These are phyloP conservation scores for Musca domestica DNA, from an alignment of 1,140 invertebrate genomes.

Conservation along the genomic window DNA sequence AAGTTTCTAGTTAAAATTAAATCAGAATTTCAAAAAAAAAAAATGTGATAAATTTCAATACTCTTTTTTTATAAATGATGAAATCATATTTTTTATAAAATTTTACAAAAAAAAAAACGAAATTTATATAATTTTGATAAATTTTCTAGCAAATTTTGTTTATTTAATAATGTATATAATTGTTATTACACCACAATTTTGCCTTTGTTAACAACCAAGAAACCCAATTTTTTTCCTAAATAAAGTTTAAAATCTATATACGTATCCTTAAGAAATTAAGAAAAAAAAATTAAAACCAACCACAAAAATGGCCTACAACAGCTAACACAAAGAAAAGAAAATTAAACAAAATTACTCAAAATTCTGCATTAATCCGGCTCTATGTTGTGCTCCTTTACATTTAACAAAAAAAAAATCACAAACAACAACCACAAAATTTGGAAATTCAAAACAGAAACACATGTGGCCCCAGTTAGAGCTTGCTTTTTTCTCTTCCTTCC, in stretches of 20 bases:
- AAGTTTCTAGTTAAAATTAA: not conserved
- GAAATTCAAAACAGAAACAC: not conserved
- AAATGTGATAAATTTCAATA: not conserved
- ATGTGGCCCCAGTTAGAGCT: conserved; percentile 2
- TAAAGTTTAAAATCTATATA: conserved; percentile 4
- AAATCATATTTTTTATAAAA: too few relatives aligned
- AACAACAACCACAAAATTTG: not conserved
- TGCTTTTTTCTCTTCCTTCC: not conserved
- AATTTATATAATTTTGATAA: too few relatives aligned
- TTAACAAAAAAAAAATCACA: not conserved
- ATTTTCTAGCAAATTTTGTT: too few relatives aligned
- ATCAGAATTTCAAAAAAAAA: not conserved
- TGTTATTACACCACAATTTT: not conserved
- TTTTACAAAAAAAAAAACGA: too few relatives aligned
- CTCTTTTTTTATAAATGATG: not conserved
- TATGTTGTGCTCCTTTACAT: not conserved
- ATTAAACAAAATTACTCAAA: too few relatives aligned
- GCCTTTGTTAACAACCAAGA: not conserved
- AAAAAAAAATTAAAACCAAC: not conserved
- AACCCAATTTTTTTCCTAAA: conserved; percentile 11
- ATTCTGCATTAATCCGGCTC: not conserved
- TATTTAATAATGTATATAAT: not conserved
- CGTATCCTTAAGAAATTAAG: not conserved
- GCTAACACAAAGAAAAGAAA: too few relatives aligned
- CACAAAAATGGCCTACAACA: too few relatives aligned